Base-by-base conservation (phyloP, 2,113 vertebrate species). In the Martes martes region DNA sequence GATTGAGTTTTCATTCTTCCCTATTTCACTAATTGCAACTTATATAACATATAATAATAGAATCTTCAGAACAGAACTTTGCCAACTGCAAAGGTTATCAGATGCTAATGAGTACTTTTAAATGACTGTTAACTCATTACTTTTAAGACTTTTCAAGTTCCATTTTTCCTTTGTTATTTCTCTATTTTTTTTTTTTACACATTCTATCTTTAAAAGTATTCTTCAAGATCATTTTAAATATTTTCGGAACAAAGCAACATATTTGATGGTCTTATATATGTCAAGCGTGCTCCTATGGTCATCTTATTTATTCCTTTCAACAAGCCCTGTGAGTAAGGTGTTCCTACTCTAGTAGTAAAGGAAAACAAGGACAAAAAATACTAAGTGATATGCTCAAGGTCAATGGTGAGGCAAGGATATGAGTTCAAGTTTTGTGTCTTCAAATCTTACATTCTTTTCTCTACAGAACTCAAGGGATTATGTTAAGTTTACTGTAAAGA, bases 71-170 rank as follows among this genome's bases (percentile, higher is more conserved):
- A 92, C 6, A 80, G 90, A 39, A 93, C 65, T 97, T 93, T 74
- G 57, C 76, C 84, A 63, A 91, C 71, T 91, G n/a, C 73, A 97
- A 97, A 97, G 90, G 90, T 96, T 97, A 97, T 83, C 80, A 97
- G 91, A 97, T 96, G 90, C 84, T 97, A 97, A 97, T 95, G 87
- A 98, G 96, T 28, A 78, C 76, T 96, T 97, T 92, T 55, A 97
- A 93, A 90, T 78, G 63, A 28, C 83, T 95, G 81, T 79, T 92
- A 95, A 83, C 59, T 94, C 80, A 94, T 92, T 69, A 33, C 14
- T 47, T 47, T 31, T 0, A 92, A 91, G 42, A 63, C 52, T 96
- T 97, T 89, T 42, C 23, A 67, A 36, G 26, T 84, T 50, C 33
- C 39, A 55, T 55, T 52, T 81, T 96, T 47, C 24, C n/a, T 95